A percentile compares a stretch with the other conserved stretches of the same genome.
phyloP scores from a whole-genome alignment of 2,797 vertebrate species.

The Microcaecilia unicolor region DNA sequence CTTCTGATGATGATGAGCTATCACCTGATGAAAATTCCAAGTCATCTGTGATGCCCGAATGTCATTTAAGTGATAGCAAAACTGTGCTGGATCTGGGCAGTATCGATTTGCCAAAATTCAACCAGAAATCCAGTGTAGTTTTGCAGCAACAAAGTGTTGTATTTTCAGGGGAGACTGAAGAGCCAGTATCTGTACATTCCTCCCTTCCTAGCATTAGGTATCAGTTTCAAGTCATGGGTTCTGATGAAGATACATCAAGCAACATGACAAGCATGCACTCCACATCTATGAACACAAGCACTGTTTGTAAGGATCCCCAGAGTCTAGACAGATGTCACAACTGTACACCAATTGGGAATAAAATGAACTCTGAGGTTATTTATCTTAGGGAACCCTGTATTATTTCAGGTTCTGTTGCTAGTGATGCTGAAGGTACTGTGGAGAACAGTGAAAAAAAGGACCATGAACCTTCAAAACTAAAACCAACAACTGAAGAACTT shows the following conservation, averaged over 20 bases:
- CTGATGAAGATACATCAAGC: conserved; percentile 30
- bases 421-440: conserved; percentile 10
- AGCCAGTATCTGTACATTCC: conserved; percentile 35
- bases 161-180: conserved; percentile 58
- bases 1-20: conserved; percentile 83
- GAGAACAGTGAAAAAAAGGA: conserved; percentile 27
- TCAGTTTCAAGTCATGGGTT: conserved; percentile 32
- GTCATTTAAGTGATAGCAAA: conserved; percentile 52
- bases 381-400: conserved; percentile 32
- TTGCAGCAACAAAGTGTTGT: conserved; percentile 70
- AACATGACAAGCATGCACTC: conserved; percentile 28
- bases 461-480: conserved; percentile 18
- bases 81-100: conserved; percentile 40
- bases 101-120: conserved; percentile 42
- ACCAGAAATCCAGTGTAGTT: conserved; percentile 58
- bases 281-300: conserved; percentile 23
- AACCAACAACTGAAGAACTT: conserved; percentile 26
- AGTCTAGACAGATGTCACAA: conserved; percentile 20
- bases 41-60: conserved; percentile 45
- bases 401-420: conserved; percentile 40
- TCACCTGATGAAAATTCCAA: conserved; percentile 72
- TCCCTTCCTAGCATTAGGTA: conserved; percentile 40
- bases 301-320: conserved; percentile 22
- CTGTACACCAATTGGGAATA: conserved; percentile 16
- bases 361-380: conserved; percentile 33